Percentiles rank a stretch among this genome's conserved stretches.
These are phyloP conservation scores for Malurus cyaneus DNA, from an alignment of 2,113 vertebrate genomes.

Conservation along the genomic window DNA sequence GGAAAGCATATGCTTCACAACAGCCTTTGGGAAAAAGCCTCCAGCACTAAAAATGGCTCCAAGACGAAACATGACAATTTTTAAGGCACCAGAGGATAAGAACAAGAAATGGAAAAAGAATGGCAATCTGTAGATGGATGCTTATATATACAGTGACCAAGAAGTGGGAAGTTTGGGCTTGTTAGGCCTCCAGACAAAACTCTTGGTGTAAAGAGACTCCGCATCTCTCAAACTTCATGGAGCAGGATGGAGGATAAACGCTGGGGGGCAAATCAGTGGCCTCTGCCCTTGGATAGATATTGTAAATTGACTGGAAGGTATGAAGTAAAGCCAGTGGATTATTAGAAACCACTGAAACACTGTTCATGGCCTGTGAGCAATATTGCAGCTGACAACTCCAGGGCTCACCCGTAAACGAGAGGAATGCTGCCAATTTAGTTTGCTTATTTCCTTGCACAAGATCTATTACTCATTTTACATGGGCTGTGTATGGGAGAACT, in stretches of 20 bases:
- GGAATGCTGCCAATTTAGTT: not conserved
- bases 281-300: not conserved
- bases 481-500: constrained; percentile 4
- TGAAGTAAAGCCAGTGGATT: not conserved
- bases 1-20: not conserved
- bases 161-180: not conserved
- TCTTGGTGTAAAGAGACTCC: not conserved
- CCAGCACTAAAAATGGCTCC: not conserved
- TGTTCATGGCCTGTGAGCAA: not conserved
- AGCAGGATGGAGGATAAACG: accelerated
- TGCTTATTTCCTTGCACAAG: constrained; percentile 39
- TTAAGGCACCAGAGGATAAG: not conserved
- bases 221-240: not conserved
- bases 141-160: not conserved
- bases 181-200: not conserved
- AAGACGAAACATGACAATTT: not conserved
- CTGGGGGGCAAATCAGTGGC: not conserved
- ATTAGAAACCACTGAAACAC: constrained; percentile 30
- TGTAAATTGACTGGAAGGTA: not conserved
- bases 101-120: not conserved
- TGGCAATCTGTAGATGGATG: not conserved
- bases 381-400: constrained; percentile 22
- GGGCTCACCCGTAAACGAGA: not conserved
- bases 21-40: not conserved
- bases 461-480: constrained; percentile 25